phyloP scores from a whole-genome alignment of 2,797 vertebrate species.

The Pempheris klunzingeri region DNA sequence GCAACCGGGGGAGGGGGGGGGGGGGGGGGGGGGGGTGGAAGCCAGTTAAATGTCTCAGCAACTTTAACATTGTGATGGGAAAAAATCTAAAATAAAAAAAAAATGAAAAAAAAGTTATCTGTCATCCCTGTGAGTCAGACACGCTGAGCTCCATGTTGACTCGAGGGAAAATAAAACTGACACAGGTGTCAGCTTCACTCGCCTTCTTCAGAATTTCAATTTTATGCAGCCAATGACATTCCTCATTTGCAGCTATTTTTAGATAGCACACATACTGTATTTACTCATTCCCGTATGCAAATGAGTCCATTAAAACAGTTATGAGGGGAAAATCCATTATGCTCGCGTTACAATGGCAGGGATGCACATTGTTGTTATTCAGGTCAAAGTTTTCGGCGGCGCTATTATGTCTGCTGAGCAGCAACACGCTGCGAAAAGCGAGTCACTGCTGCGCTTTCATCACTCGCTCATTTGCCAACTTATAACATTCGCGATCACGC shows the following conservation, averaged over 20 bases:
- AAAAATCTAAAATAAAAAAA: no score
- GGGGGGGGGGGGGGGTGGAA: no score
- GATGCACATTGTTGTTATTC: slow-evolving; percentile 59
- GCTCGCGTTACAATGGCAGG: slow-evolving; percentile 54
- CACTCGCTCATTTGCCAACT: slow-evolving; percentile 70
- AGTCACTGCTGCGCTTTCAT: slow-evolving; percentile 66
- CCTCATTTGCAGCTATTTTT: slow-evolving; percentile 64
- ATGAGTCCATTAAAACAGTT: slow-evolving; percentile 81
- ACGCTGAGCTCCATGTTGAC: slow-evolving; percentile 51
- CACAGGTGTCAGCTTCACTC: slow-evolving; percentile 72
- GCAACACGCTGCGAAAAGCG: slow-evolving; percentile 26
- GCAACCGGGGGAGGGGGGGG: slow-evolving; percentile 4
- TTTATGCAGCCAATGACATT: slow-evolving; percentile 59
- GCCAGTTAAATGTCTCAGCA: slow-evolving; percentile 51
- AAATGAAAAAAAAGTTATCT: slow-evolving; percentile 49
- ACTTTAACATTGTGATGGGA: slow-evolving; percentile 40
- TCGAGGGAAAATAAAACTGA: slow-evolving; percentile 67
- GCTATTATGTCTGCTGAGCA: slow-evolving; percentile 58
- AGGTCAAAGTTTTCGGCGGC: slow-evolving; percentile 75
- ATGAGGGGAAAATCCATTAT: slow-evolving; percentile 73
- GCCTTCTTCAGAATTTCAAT: slow-evolving; percentile 65
- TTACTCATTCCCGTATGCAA: slow-evolving; percentile 82
- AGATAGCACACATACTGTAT: slow-evolving; percentile 73
- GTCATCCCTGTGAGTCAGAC: slow-evolving; percentile 53
- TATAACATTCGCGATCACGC: slow-evolving; percentile 57